These are phyloP conservation scores for Heliornis fulica DNA, from an alignment of 2,113 vertebrate genomes.

Conservation along the genomic window DNA sequence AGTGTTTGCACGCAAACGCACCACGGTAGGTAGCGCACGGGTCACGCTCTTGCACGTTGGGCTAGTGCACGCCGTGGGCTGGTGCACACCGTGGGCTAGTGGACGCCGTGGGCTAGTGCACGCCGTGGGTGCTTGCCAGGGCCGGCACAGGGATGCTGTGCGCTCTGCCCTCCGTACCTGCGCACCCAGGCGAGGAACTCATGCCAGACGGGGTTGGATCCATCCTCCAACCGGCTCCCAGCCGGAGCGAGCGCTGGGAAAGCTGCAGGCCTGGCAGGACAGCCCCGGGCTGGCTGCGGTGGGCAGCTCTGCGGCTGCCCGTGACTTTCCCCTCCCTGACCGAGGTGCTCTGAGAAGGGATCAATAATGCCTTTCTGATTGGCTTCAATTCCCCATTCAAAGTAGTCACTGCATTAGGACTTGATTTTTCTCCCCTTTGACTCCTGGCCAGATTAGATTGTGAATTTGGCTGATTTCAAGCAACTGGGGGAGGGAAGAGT, in stretches of 20 bases:
- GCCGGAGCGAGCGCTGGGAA: accelerated
- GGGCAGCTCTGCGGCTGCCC: conserved; percentile 25
- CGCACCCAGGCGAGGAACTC: accelerated
- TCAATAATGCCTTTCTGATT: conserved; percentile 49
- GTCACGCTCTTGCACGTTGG: not conserved
- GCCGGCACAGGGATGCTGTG: not conserved
- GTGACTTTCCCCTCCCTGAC: not conserved
- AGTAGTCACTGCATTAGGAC: conserved; percentile 35
- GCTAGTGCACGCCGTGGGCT: not conserved
- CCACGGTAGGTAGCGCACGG: not conserved
- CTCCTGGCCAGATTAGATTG: conserved; percentile 50
- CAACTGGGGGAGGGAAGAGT: conserved; percentile 36
- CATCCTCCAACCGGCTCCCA: not conserved
- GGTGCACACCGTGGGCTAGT: not conserved
- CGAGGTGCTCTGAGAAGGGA: not conserved
- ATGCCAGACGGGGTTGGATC: accelerated
- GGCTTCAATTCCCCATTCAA: conserved; percentile 41
- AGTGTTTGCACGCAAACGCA: not conserved
- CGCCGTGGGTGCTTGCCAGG: accelerated
- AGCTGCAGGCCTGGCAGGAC: conserved; percentile 38
- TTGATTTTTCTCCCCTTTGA: conserved; percentile 62
- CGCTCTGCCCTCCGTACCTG: not conserved
- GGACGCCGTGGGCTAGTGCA: not conserved
- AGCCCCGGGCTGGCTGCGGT: not conserved
- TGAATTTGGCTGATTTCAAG: conserved; percentile 66